Evolutionary conservation across 2,113 vertebrate genomes (phyloP).

Genomic region (Alethe castanea): DNA sequence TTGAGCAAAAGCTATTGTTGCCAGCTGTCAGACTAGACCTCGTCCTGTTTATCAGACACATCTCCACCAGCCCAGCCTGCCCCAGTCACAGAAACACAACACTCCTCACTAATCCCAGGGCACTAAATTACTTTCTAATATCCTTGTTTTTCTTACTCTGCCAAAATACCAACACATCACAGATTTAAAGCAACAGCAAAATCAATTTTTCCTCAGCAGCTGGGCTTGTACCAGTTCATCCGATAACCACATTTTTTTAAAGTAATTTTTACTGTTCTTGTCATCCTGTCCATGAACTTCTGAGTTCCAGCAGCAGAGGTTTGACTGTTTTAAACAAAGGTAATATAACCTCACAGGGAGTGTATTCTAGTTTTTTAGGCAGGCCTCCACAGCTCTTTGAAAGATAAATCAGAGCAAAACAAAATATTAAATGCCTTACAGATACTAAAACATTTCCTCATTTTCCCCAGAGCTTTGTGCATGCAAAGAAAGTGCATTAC

Average conservation of each 20-base stretch:
- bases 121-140: conserved; percentile 58
- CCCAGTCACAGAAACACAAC: conserved; percentile 4
- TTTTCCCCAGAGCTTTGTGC: not conserved
- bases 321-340: not conserved
- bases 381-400: conserved; percentile 1
- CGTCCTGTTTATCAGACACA: conserved; percentile 69
- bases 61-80: conserved; percentile 22
- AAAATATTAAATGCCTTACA: not conserved
- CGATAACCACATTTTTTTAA: not conserved
- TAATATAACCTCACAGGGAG: not conserved
- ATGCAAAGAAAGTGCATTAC: not conserved
- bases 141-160: conserved; percentile 49
- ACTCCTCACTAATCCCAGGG: conserved; percentile 3
- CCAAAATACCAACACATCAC: conserved; percentile 49
- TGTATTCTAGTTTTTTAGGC: not conserved
- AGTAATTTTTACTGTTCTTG: not conserved
- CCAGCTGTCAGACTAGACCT: conserved; percentile 69
- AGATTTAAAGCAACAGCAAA: conserved; percentile 51
- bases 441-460: conserved; percentile 2
- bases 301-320: not conserved
- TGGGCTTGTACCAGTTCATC: not conserved
- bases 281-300: not conserved
- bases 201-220: conserved; percentile 29
- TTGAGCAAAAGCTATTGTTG: conserved; percentile 49
- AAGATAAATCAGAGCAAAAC: conserved; percentile 23